Evolutionary conservation across 2,888 invertebrate species (phyloP), one percentile per base, ranked within the genome.

Genomic region (Drosophila rellima): DNA sequence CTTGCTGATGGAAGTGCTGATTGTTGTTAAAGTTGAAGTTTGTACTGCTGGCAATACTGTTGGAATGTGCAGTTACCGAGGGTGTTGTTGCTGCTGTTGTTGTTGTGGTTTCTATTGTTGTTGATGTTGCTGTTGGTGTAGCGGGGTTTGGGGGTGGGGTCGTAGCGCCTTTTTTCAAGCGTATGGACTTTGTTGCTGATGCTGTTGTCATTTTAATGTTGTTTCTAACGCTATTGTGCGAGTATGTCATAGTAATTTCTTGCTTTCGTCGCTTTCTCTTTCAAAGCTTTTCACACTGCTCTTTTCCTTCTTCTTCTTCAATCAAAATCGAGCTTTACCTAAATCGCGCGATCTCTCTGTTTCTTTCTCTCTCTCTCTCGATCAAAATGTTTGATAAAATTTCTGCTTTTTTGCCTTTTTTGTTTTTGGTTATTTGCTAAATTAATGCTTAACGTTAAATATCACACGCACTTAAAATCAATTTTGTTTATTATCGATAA

Each of bases 1-100:
- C 77, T 51, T 80, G 79, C 45, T 84, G 78, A 51, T 78, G 78
- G 70, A 76, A 73, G 76, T 84, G 68, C 33, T 85, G 70, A 60
- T 65, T 64, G 52, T 70, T 73, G 56, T 67, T 74, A 26, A 26
- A 26, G 62, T 52, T 73, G 40, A 67, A 60, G 71, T 91, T 92
- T 91, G 92, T 92, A 92, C 92, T 92, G 91, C 91, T 91, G 91
- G 91, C 92, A 92, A 92, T 92, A 92, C 92, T 92, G 92, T 91
- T 92, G 92, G 92, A 92, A 92, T 92, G 92, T 91, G 91, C 86
- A 90, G 80, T 90, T 86, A 85, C 82, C 77, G 85, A 72, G 68
- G 85, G 70, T 74, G 81, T 81, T 85, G 88, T 73, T 87, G 85
- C 64, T 78, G 78, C 59, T 42, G 55, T 67, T 64, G 63, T 74